A percentile compares a stretch with the other conserved stretches of the same genome.
Evolutionary conservation across 2,888 invertebrate species (phyloP).

Genomic region (Atethmia centrago): DNA sequence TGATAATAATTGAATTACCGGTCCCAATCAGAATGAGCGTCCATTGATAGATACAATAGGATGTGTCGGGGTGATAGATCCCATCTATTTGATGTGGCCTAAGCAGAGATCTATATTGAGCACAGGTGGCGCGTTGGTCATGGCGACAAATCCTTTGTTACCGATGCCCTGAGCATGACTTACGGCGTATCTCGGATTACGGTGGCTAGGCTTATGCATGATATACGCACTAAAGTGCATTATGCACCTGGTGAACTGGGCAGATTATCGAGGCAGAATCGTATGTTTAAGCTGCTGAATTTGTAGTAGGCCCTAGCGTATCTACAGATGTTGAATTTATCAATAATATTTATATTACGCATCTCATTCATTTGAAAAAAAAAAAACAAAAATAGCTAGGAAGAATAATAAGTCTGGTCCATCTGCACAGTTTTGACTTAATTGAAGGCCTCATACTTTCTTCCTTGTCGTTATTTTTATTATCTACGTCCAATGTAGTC

Average conservation of each 20-base stretch:
- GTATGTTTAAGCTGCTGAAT: not conserved
- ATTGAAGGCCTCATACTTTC: too few relatives aligned
- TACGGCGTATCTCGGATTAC: slow-evolving; percentile 73
- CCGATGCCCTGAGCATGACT: slow-evolving; percentile 70
- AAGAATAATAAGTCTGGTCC: too few relatives aligned
- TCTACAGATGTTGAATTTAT: not conserved
- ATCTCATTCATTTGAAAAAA: too few relatives aligned
- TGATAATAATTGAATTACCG: slow-evolving; percentile 37
- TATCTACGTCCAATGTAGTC: too few relatives aligned
- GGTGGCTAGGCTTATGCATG: slow-evolving; percentile 46
- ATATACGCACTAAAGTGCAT: slow-evolving; percentile 31
- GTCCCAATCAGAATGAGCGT: slow-evolving; percentile 38
- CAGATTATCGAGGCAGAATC: slow-evolving; percentile 8
- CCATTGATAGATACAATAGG: slow-evolving; percentile 42
- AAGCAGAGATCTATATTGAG: slow-evolving; percentile 43
- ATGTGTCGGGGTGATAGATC: slow-evolving; percentile 27
- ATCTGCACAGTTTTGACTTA: too few relatives aligned
- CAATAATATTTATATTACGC: too few relatives aligned
- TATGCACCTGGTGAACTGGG: slow-evolving; percentile 32
- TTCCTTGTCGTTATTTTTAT: too few relatives aligned
- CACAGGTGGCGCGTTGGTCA: slow-evolving; percentile 57
- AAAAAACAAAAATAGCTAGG: too few relatives aligned
- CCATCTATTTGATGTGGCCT: slow-evolving; percentile 33
- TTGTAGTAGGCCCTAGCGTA: not conserved
- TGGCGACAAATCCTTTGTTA: slow-evolving; percentile 75